These are phyloP conservation scores for Erannis defoliaria DNA, from an alignment of 2,888 invertebrate species.

Conservation along the genomic window DNA sequence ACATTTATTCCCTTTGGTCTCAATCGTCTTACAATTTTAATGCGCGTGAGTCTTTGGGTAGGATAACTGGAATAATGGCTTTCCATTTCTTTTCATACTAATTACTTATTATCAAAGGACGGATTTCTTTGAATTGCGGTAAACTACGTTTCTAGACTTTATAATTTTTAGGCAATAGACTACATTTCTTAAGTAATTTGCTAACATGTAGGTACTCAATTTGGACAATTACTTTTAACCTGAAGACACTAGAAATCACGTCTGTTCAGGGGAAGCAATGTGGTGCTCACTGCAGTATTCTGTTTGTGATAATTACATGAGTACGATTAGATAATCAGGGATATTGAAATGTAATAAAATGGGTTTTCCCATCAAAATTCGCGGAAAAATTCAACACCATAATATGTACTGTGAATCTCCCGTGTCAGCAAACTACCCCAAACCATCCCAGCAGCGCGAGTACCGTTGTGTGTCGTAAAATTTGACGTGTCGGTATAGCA, in stretches of 20 bases:
- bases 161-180: no score
- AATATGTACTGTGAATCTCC: no score
- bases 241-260: conserved; percentile 27
- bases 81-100: conserved; percentile 24
- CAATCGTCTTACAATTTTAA: conserved; percentile 53
- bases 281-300: background rate
- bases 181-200: background rate
- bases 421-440: no score
- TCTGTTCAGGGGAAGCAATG: conserved; percentile 8
- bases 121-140: background rate
- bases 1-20: conserved; percentile 64
- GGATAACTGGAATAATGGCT: conserved; percentile 28
- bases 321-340: no score
- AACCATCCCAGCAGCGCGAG: no score
- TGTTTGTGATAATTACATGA: background rate
- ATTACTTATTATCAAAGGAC: conserved; percentile 26
- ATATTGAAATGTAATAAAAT: no score
- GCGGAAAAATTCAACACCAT: no score
- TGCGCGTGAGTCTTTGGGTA: conserved; percentile 39
- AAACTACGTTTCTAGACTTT: background rate
- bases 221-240: conserved; percentile 27
- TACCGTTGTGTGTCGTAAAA: no score
- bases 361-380: no score
- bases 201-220: background rate
- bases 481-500: no score